Conservation (phyloP, 2,113 vertebrate species). For the Psephotus haematonotus region DNA sequence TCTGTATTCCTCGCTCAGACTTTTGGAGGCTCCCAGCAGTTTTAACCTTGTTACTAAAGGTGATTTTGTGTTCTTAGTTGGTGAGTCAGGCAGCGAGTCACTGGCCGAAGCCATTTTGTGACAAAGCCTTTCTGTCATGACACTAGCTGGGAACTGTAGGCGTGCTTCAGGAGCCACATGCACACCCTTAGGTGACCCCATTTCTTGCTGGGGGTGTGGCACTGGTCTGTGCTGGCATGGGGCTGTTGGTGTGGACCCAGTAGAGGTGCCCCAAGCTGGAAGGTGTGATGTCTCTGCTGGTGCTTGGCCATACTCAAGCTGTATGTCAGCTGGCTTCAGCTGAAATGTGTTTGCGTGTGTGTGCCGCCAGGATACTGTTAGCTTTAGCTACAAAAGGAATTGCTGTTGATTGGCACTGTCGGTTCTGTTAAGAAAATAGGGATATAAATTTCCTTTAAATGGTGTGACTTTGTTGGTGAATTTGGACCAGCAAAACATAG, state of each 20-base stretch:
- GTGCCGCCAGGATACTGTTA: not conserved
- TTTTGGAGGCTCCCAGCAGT: conserved; percentile 39
- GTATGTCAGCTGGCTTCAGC: not conserved
- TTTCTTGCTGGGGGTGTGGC: not conserved
- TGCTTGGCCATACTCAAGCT: not conserved
- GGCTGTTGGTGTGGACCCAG: rapidly evolving
- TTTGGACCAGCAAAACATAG: not conserved
- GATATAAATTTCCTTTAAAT: not conserved
- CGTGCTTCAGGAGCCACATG: not conserved
- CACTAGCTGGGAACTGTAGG: rapidly evolving
- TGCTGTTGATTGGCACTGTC: not conserved
- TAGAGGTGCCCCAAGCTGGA: not conserved
- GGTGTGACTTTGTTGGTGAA: not conserved
- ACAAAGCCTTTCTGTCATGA: not conserved
- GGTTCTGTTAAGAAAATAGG: not conserved
- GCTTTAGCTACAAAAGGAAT: not conserved
- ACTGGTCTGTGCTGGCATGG: rapidly evolving
- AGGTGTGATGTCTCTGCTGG: not conserved
- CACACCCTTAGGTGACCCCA: not conserved
- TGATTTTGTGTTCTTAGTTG: not conserved
- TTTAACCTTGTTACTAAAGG: not conserved
- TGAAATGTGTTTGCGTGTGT: not conserved
- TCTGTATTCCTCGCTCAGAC: not conserved
- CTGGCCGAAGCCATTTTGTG: rapidly evolving
- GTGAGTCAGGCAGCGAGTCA: rapidly evolving